A percentile compares a stretch with the other conserved stretches of the same genome.
Conservation (phyloP, 92 coral and sea anemone species). For the Phenganax marumi region DNA sequence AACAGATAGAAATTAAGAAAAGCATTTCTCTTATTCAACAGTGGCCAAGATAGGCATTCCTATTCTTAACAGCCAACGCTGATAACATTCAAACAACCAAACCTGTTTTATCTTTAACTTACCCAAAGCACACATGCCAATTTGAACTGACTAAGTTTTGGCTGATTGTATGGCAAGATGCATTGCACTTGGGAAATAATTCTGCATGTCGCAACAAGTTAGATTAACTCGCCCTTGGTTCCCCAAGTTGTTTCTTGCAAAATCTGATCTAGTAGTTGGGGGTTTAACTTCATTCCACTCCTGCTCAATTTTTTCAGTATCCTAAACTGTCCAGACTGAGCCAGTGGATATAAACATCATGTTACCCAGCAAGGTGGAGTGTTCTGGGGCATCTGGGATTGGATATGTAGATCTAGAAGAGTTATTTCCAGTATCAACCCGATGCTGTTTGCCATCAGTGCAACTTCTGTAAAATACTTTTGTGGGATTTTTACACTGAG, state of each 20-base stretch:
- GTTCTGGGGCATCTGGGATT: conserved; percentile 56
- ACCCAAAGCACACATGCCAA: conserved; percentile 50
- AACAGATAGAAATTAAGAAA: background rate
- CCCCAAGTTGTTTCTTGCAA: conserved; percentile 47
- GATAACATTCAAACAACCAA: too few species aligned
- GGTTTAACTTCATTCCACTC: conserved; percentile 14
- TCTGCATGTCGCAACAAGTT: conserved; percentile 16
- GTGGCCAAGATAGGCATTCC: too few species aligned
- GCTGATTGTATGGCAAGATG: conserved; percentile 48
- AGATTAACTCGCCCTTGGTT: conserved; percentile 35
- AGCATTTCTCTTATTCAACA: conserved; percentile 8
- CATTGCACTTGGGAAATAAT: conserved; percentile 42
- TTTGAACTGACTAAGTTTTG: conserved; percentile 47
- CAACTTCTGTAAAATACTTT: conserved; percentile 40
- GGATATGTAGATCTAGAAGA: conserved; percentile 63
- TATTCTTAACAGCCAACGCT: too few species aligned
- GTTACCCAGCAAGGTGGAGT: conserved; percentile 56
- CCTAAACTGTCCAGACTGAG: conserved; percentile 56
- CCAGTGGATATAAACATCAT: conserved; percentile 46
- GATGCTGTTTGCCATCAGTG: conserved; percentile 57
- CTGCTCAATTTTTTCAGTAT: conserved; percentile 31
- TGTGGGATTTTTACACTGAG: background rate
- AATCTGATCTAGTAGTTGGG: conserved; percentile 25
- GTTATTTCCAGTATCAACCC: conserved; percentile 45
- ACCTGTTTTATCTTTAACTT: background rate